Evolutionary conservation across 2,888 invertebrate genomes (phyloP), one percentile per base, ranked within the genome.

Genomic region (Cerastis rubricosa): DNA sequence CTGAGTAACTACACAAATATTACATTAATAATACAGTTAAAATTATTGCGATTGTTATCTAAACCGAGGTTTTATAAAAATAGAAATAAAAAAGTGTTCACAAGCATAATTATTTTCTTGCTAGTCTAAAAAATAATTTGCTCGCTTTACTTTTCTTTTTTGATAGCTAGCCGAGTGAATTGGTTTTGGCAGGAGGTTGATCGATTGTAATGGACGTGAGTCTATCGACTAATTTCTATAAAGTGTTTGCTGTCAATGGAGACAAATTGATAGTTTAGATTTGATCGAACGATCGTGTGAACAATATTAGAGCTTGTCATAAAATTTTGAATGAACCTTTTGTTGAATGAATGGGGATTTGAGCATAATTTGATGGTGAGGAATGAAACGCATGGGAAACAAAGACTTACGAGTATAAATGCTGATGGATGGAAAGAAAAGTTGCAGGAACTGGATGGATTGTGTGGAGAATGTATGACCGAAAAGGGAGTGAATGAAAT

Each of bases 21-120:
- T 57, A 68, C n/a, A 68, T 79, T 74, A 61, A 25, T 75, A 81
- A 49, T 57, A 63, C 47, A 49, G 47, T n/a, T 45, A 51, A 76
- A 47, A 82, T 45, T 63, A 59, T 67, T 67, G 57, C 45, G 80
- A 84, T 79, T 67, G 57, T 84, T 84, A 81, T 84, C 84, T 84
- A 47, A 79, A 47, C 74, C 67, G 67, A 5, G 65, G 19, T 74
- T 63, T 71, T 63, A 47, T 47, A 64, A 67, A 79, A 81, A 74
- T 73, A 74, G 17, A 74, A 40, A 47, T 63, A 43, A 29, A 78
- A 29, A 78, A 35, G 14, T 45, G n/a, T 64, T 45, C 25, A 61
- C 57, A 65, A 49, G 64, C 25, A 29, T 57, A n/a, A 17, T 70
- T 81, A 76, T 68, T 71, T 64, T 72, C 51, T 61, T 59, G 67